phyloP scores from a whole-genome alignment of 2,888 invertebrate species.

The Masnerella sp. region DNA sequence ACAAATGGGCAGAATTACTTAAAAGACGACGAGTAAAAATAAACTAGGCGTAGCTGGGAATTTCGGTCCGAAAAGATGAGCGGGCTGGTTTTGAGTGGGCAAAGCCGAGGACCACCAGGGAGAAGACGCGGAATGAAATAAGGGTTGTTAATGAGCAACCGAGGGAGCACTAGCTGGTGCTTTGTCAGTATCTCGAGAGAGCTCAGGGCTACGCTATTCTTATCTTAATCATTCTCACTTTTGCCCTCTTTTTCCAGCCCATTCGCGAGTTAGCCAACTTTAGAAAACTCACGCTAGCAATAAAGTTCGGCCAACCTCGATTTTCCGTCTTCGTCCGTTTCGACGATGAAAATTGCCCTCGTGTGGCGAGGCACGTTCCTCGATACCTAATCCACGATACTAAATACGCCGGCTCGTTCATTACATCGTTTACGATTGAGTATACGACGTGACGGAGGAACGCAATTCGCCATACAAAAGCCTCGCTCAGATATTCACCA shows the following conservation, averaged over 20 bases:
- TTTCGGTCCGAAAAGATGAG: constrained; percentile 35
- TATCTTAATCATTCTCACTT: constrained; percentile 55
- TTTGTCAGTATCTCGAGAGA: constrained; percentile 65
- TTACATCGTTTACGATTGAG: constrained; percentile 50
- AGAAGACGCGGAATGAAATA: constrained; percentile 69
- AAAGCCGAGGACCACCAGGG: constrained; percentile 24
- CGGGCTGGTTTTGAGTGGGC: constrained; percentile 15
- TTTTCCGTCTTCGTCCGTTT: constrained; percentile 19
- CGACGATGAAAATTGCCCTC: constrained; percentile 27
- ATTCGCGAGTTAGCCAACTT: constrained; percentile 43
- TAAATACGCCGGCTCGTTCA: constrained; percentile 39
- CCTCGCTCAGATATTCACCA: constrained; percentile 6
- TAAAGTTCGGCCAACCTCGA: constrained; percentile 36
- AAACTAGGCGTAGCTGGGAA: constrained; percentile 66
- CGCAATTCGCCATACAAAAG: constrained; percentile 26
- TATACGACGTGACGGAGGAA: constrained; percentile 44
- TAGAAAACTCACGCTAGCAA: constrained; percentile 39
- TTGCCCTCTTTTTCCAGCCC: constrained; percentile 41
- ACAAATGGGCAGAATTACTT: constrained; percentile 71
- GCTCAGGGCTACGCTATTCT: constrained; percentile 64
- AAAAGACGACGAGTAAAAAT: constrained; percentile 66
- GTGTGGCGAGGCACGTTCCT: constrained; percentile 29
- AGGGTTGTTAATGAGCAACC: constrained; percentile 72
- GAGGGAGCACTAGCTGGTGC: constrained; percentile 62
- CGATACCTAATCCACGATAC: constrained; percentile 43